Percentiles rank a stretch among this genome's conserved stretches.
Conservation (phyloP, 2,888 invertebrate genomes). For the Acanthopleura granulata region DNA sequence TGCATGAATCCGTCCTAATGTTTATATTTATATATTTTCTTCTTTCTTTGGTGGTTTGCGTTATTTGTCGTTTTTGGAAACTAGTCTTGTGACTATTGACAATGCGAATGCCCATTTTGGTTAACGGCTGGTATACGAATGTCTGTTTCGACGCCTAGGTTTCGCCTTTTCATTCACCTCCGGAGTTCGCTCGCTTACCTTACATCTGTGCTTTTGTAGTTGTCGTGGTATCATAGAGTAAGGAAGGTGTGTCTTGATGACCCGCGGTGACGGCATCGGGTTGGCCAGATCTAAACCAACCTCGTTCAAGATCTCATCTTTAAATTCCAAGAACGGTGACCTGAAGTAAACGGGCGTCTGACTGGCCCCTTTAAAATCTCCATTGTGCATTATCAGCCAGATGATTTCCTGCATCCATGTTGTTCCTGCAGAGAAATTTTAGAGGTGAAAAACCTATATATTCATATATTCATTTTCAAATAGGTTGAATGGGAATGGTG, state of each 20-base stretch:
- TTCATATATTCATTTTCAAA: neutral
- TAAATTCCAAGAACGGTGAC: constrained; percentile 62
- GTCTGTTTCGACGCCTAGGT: no score
- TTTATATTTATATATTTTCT: no score
- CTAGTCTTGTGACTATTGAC: no score
- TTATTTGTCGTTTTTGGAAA: no score
- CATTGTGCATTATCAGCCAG: constrained; percentile 67
- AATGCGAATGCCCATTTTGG: neutral
- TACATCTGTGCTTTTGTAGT: constrained; percentile 36
- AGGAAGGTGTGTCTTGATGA: constrained; percentile 65
- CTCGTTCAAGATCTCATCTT: constrained; percentile 56
- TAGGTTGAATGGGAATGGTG: no score
- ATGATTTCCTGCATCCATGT: constrained; percentile 71
- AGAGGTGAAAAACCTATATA: neutral
- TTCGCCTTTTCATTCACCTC: constrained; percentile 12
- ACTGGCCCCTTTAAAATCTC: constrained; percentile 60
- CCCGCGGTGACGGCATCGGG: constrained; percentile 55
- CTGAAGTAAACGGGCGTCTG: constrained; percentile 60
- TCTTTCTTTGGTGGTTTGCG: no score
- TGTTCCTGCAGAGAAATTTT: constrained; percentile 61
- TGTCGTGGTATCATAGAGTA: constrained; percentile 43
- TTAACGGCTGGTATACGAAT: no score
- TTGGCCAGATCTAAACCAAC: constrained; percentile 56
- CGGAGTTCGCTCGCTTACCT: constrained; percentile 37
- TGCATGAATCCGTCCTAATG: no score